These are phyloP conservation scores for Martes martes DNA, from an alignment of 2,113 vertebrate genomes.

Conservation along the genomic window DNA sequence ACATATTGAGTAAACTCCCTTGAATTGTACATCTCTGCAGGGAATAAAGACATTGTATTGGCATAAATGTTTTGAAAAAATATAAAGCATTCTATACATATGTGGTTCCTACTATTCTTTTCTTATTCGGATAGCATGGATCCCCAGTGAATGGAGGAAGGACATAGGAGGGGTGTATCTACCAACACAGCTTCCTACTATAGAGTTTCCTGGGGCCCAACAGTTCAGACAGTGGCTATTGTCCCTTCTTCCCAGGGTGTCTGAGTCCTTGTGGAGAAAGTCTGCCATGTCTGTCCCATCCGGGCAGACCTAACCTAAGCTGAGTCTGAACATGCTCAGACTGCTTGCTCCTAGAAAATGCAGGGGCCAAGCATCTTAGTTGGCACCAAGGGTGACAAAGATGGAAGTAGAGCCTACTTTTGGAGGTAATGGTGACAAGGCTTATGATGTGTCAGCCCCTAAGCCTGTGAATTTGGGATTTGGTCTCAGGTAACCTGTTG, in stretches of 20 bases:
- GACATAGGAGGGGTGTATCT: not conserved
- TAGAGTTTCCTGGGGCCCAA: not conserved
- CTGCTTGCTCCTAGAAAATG: not conserved
- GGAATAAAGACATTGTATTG: not conserved
- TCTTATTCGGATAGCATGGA: not conserved
- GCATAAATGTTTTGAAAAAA: not conserved
- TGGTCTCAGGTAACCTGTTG: not conserved
- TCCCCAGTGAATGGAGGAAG: not conserved
- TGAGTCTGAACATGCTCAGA: not conserved
- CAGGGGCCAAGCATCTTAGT: not conserved
- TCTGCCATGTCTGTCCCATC: not conserved
- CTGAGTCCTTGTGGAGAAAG: not conserved
- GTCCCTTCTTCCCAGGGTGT: not conserved
- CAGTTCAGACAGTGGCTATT: not conserved
- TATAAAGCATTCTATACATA: not conserved
- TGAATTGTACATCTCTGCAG: not conserved
- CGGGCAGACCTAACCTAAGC: not conserved
- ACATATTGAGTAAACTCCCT: not conserved
- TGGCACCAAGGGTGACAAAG: not conserved
- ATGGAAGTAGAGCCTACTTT: not conserved
- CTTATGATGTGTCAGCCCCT: not conserved
- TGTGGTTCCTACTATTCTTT: not conserved
- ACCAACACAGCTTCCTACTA: not conserved
- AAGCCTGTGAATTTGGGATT: not conserved
- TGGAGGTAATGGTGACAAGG: not conserved